Base-by-base conservation (phyloP, 2,888 invertebrate genomes). In the Andrena fulva region DNA sequence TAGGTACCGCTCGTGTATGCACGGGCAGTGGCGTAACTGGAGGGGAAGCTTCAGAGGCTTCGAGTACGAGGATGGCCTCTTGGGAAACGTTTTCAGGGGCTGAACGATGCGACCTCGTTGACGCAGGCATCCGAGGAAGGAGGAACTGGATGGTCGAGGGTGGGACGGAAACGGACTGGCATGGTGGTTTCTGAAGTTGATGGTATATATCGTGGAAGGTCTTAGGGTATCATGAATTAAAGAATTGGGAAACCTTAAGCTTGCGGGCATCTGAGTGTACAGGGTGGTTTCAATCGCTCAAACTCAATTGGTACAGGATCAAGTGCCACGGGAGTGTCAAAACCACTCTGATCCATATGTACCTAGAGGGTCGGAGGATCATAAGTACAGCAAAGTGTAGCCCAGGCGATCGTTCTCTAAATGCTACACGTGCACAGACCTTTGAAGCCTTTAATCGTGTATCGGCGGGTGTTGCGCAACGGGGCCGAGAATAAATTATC, bases 1-100 rank as follows among this genome's bases (percentile, higher is more conserved):
- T 87, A 79, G 71, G 62, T 64, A 50, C 56, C 52, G 56, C 33
- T 20, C 29, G 69, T 52, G 67, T 69, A 62, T 64, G 42, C 64
- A 27, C 67, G 31, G n/a, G 16, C 24, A 54, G 27, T 56, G 60
- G 52, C 69, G 77, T 33, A 66, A 72, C 59, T 33, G 31, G 8
- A 29, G 42, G 56, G 56, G 52, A 69, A 59, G 42, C 60, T 66
- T 77, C 69, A 42, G 27, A 64, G 59, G 72, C 60, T 82, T 81
- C 77, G 60, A 31, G 10, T 20, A 31, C 62, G 27, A 24, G 54
- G 31, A 54, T 33, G 31, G 24, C 16, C 68, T 64, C 69, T 77
- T 79, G 77, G 78, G 79, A 31, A 77, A 79, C 20, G 56, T 29
- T 67, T 75, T 75, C 60, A 42, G 27, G 77, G 27, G 48, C n/a